These are phyloP conservation scores for Hymenopus coronatus DNA, from an alignment of 2,888 invertebrate genomes.

Conservation along the genomic window DNA sequence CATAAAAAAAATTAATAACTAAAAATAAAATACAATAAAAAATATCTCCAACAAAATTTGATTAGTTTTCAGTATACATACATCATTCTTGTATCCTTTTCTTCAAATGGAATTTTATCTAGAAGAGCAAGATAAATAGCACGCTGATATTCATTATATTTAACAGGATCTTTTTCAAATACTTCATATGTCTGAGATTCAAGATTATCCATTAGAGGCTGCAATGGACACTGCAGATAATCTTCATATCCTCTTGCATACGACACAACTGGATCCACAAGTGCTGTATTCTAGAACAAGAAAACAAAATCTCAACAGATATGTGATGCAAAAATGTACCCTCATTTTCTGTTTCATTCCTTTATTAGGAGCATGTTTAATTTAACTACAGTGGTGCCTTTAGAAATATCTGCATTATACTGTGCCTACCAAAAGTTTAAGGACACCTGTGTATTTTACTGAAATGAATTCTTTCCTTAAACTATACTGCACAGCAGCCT, in stretches of 20 bases:
- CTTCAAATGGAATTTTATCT: constrained; percentile 52
- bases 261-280: constrained; percentile 41
- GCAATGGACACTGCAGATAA: constrained; percentile 83
- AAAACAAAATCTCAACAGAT: neutral
- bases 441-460: no score
- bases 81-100: constrained; percentile 50
- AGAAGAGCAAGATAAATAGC: constrained; percentile 77
- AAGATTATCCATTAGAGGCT: constrained; percentile 93
- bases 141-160: constrained; percentile 84
- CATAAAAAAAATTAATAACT: no score
- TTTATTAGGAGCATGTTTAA: no score
- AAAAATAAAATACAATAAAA: no score
- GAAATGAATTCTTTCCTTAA: no score
- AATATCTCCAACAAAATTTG: no score
- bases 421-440: no score
- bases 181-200: constrained; percentile 95
- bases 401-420: no score
- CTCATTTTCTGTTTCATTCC: no score
- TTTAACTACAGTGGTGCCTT: no score
- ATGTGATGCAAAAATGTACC: no score
- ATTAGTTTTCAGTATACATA: constrained; percentile 24
- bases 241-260: constrained; percentile 83
- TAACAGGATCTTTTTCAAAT: constrained; percentile 96
- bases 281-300: constrained; percentile 17
- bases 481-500: no score